Conservation (phyloP, 2,797 vertebrate genomes). For the Protonibea diacanthus region DNA sequence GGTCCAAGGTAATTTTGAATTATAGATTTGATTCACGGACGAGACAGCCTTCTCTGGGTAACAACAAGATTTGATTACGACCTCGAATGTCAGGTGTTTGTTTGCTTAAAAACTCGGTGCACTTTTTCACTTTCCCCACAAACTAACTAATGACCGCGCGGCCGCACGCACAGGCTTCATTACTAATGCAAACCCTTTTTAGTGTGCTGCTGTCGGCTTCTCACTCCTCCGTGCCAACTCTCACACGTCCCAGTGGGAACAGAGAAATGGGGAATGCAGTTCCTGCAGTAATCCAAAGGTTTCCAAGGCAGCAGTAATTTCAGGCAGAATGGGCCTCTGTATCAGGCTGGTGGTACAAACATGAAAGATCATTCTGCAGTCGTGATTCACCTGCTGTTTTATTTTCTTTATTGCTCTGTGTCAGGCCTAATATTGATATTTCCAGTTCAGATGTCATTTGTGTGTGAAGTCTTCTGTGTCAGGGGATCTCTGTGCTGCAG, state of each 20-base stretch:
- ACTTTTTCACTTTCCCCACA: constrained; percentile 53
- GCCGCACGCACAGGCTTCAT: constrained; percentile 46
- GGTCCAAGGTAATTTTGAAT: neutral
- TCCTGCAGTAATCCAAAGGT: constrained; percentile 51
- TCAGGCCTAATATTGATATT: constrained; percentile 4
- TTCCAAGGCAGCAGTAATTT: constrained; percentile 62
- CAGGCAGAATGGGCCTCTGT: constrained; percentile 32
- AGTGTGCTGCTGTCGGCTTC: constrained; percentile 47
- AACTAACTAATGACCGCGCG: constrained; percentile 52
- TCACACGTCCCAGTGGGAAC: constrained; percentile 57
- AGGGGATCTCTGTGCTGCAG: constrained; percentile 6
- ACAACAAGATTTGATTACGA: constrained; percentile 18
- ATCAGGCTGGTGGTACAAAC: constrained; percentile 1
- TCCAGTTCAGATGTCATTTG: neutral
- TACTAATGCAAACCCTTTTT: constrained; percentile 64
- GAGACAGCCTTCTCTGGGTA: neutral
- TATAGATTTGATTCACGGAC: neutral
- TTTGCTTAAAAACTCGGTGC: constrained; percentile 10
- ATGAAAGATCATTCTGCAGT: neutral
- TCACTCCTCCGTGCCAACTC: constrained; percentile 68
- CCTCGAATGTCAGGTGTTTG: constrained; percentile 13
- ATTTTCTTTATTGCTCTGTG: constrained; percentile 3
- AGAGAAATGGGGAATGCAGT: constrained; percentile 47
- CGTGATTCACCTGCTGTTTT: constrained; percentile 19
- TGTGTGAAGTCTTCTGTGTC: neutral